Evolutionary conservation across 2,888 invertebrate genomes (phyloP).

Genomic region (Noctua pronuba): DNA sequence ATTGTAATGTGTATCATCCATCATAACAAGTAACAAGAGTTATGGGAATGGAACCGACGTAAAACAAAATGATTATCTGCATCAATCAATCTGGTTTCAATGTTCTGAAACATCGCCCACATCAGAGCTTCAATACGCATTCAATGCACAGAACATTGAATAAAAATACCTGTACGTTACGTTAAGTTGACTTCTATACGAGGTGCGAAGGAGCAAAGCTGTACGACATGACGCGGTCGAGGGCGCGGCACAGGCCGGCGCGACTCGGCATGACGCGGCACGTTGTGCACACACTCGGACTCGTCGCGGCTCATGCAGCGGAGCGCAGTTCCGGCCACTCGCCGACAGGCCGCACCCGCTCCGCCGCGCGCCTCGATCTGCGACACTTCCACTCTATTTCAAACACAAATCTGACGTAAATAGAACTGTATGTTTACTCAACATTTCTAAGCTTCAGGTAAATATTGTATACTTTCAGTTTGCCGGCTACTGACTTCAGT

Average conservation of each 20-base stretch:
- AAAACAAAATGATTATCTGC: not conserved
- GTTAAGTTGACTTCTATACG: not conserved
- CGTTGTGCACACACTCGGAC: not conserved
- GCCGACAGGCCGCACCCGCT: conserved; percentile 2
- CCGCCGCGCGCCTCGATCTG: conserved; percentile 10
- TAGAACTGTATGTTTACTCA: conserved; percentile 27
- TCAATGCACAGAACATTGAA: not conserved
- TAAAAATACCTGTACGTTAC: conserved; percentile 11
- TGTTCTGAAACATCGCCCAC: not conserved
- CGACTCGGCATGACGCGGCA: not conserved
- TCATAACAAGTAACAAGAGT: not conserved
- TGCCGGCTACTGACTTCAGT: not conserved
- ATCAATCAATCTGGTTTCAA: conserved; percentile 21
- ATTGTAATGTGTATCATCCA: not conserved
- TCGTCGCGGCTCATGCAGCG: conserved; percentile 18
- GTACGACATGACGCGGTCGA: not conserved
- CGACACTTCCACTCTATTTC: conserved; percentile 52
- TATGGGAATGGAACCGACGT: not conserved
- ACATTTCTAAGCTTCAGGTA: conserved; percentile 21
- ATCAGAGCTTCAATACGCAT: not conserved
- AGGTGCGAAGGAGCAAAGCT: conserved; percentile 8
- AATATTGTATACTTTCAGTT: conserved; percentile 9
- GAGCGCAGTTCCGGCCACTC: conserved; percentile 52
- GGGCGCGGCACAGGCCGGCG: not conserved
- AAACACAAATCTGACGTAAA: conserved; percentile 56